A percentile compares a stretch with the other conserved stretches of the same genome.
phyloP scores from a whole-genome alignment of 2,888 invertebrate species.

The Autographa gamma region DNA sequence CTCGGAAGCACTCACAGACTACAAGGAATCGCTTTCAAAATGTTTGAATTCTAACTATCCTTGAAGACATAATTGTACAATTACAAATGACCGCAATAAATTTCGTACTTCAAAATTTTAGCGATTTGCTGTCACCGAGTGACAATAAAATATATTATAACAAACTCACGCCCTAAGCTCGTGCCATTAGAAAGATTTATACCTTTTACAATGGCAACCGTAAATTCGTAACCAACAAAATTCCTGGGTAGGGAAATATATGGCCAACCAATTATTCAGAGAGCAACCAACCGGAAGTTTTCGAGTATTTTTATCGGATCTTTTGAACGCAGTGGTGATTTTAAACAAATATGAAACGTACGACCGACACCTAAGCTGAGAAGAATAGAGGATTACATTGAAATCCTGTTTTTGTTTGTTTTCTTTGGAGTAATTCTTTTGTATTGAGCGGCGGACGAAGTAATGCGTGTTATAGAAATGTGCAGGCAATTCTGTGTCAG shows the following conservation, averaged over 20 bases:
- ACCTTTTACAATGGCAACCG: conserved; percentile 75
- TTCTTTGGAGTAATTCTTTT: conserved; percentile 84
- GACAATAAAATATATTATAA: conserved; percentile 69
- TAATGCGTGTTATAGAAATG: conserved; percentile 51
- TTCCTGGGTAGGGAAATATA: conserved; percentile 83
- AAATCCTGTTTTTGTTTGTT: conserved; percentile 89
- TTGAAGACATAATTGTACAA: conserved; percentile 41
- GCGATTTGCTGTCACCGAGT: conserved; percentile 60
- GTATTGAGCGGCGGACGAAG: conserved; percentile 59
- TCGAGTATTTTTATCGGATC: conserved; percentile 81
- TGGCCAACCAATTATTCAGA: conserved; percentile 83
- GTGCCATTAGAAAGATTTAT: conserved; percentile 86
- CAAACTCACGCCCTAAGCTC: conserved; percentile 80
- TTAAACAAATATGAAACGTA: conserved; percentile 85
- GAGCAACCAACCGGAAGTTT: conserved; percentile 84
- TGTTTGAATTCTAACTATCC: conserved; percentile 46
- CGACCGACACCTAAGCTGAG: conserved; percentile 77
- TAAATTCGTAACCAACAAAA: conserved; percentile 78
- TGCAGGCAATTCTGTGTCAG: conserved; percentile 46
- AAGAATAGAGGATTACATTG: conserved; percentile 84
- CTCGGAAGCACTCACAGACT: conserved; percentile 37
- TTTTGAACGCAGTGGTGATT: conserved; percentile 77
- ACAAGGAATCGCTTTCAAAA: conserved; percentile 32
- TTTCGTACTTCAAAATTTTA: conserved; percentile 56
- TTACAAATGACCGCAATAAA: conserved; percentile 67